Conservation (phyloP, 1,140 invertebrate genomes). For the Notospermus geniculatus region DNA sequence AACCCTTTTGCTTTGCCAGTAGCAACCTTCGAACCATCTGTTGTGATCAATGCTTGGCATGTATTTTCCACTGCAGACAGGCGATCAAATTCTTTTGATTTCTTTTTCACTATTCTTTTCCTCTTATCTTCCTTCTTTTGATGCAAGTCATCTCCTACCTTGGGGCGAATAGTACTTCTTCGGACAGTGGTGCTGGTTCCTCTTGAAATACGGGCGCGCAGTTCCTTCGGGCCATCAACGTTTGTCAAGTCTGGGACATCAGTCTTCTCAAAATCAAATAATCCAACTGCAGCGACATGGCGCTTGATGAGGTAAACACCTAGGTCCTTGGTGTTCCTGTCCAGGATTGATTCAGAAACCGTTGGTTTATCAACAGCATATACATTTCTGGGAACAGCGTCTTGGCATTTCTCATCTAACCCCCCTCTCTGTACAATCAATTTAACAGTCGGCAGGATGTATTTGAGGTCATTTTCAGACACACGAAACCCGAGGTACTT, state of each 20-base stretch:
- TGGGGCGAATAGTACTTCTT: background rate
- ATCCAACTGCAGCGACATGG: background rate
- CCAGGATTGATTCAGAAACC: no score
- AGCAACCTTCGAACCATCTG: slow-evolving; percentile 20
- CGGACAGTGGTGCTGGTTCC: no score
- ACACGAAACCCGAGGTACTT: no score
- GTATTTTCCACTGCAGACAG: slow-evolving; percentile 13
- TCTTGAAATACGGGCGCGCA: slow-evolving; percentile 1
- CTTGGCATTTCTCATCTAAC: no score
- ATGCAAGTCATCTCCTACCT: slow-evolving; percentile 16
- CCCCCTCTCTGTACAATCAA: no score
- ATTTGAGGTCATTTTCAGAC: no score
- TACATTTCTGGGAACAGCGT: no score
- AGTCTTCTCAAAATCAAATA: slow-evolving; percentile 6
- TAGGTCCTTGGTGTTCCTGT: background rate
- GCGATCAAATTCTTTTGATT: slow-evolving; percentile 12
- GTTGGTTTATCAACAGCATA: no score
- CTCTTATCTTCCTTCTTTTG: background rate
- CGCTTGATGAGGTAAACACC: slow-evolving; percentile 14
- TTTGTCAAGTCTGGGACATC: slow-evolving; percentile 13
- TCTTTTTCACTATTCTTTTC: slow-evolving; percentile 13
- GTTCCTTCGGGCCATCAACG: slow-evolving; percentile 12
- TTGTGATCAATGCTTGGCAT: slow-evolving; percentile 20
- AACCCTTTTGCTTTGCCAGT: slow-evolving; percentile 13
- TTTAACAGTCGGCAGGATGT: no score